A percentile compares a stretch with the other conserved stretches of the same genome.
phyloP scores from a whole-genome alignment of 2,797 vertebrate species.

The Danio kyathit region DNA sequence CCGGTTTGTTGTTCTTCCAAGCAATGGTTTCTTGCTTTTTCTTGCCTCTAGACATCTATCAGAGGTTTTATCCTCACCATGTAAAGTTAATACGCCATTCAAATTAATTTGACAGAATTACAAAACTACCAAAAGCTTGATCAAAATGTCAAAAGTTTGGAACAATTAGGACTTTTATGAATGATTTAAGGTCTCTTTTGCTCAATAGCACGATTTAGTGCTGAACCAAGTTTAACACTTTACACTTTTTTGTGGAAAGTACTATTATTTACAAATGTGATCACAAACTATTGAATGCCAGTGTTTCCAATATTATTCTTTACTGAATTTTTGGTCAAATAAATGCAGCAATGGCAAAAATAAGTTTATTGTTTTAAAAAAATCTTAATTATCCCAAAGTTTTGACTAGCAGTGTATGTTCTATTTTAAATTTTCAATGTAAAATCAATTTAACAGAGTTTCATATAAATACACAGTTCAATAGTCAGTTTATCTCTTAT shows the following conservation, averaged over 20 bases:
- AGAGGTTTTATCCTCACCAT: constrained; percentile 3
- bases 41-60: not conserved
- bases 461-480: not conserved
- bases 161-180: not conserved
- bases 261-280: too few species aligned
- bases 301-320: not conserved
- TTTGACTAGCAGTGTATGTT: not conserved
- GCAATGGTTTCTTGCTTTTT: not conserved
- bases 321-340: not conserved
- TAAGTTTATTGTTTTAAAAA: not conserved
- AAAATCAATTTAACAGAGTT: not conserved
- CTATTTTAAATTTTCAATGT: not conserved
- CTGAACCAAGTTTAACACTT: too few species aligned
- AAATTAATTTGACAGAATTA: not conserved
- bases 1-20: constrained; percentile 10
- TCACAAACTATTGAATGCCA: not conserved
- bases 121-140: not conserved
- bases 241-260: too few species aligned
- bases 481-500: not conserved
- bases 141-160: not conserved
- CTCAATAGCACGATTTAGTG: not conserved
- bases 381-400: not conserved
- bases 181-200: not conserved
- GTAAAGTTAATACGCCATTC: not conserved
- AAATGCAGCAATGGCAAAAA: not conserved